Evolutionary conservation across 2,113 vertebrate genomes (phyloP).

Genomic region (Hemichromis elongatus): DNA sequence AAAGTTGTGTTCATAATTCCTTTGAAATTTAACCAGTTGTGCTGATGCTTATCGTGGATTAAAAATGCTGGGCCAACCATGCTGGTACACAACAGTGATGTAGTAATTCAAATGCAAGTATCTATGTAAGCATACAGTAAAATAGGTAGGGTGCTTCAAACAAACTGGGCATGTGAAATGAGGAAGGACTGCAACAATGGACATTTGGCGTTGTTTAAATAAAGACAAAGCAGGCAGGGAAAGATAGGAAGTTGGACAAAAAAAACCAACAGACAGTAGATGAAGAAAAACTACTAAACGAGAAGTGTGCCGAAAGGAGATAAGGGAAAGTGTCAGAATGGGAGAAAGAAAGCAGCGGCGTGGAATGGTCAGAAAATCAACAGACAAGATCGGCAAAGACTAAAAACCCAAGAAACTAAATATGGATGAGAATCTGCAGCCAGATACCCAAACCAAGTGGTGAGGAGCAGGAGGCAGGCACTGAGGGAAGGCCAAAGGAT

Average conservation of each 20-base stretch:
- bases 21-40: not conserved
- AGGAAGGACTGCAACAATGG: not conserved
- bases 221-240: not conserved
- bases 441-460: conserved; percentile 9
- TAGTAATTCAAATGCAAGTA: not conserved
- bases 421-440: conserved; percentile 25
- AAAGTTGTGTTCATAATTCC: not conserved
- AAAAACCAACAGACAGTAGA: not conserved
- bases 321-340: conserved; percentile 22
- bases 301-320: conserved; percentile 23
- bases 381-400: conserved; percentile 17
- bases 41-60: not conserved
- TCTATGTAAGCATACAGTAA: not conserved
- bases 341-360: not conserved
- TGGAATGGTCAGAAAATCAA: conserved; percentile 18
- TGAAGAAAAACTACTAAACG: not conserved
- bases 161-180: not conserved
- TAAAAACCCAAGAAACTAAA: conserved; percentile 27
- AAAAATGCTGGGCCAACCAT: not conserved
- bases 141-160: not conserved
- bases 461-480: conserved; percentile 28
- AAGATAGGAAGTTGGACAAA: not conserved
- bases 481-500: conserved; percentile 44
- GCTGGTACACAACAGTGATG: not conserved
- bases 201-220: not conserved